phyloP scores from a whole-genome alignment of 2,888 invertebrate genomes.

The Ornithoptera priamus region DNA sequence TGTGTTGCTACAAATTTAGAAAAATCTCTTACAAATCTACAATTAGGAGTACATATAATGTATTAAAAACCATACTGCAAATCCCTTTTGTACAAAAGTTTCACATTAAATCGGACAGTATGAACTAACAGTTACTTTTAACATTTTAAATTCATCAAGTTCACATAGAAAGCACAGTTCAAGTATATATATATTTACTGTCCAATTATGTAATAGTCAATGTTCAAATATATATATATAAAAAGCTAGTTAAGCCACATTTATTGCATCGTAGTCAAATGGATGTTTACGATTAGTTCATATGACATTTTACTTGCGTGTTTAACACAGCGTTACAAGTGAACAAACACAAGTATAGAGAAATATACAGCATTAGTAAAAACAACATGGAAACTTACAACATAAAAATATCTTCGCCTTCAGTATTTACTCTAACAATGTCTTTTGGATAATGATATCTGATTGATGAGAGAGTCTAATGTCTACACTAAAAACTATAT shows the following conservation, averaged over 20 bases:
- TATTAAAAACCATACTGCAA: conserved; percentile 24
- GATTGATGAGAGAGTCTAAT: conserved; percentile 12
- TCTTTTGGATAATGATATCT: conserved; percentile 22
- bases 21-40: conserved; percentile 39
- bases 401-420: background rate
- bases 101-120: conserved; percentile 14
- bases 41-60: conserved; percentile 31
- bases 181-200: background rate
- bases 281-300: conserved; percentile 1
- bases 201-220: background rate
- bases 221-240: background rate
- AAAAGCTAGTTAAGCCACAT: conserved; percentile 10
- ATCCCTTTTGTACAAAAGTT: conserved; percentile 18
- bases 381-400: conserved; percentile 11
- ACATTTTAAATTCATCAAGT: background rate
- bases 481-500: conserved; percentile 14
- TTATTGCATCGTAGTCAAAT: background rate
- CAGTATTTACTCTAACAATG: conserved; percentile 13
- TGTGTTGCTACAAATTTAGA: conserved; percentile 43
- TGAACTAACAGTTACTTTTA: background rate
- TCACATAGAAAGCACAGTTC: background rate
- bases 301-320: conserved; percentile 1
- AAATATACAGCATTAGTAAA: conserved; percentile 16
- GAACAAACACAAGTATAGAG: conserved; percentile 2
- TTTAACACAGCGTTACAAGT: conserved; percentile 3